A percentile compares a stretch with the other conserved stretches of the same genome.
Evolutionary conservation across 2,113 vertebrate species (phyloP).

Genomic region (Podiceps cristatus): DNA sequence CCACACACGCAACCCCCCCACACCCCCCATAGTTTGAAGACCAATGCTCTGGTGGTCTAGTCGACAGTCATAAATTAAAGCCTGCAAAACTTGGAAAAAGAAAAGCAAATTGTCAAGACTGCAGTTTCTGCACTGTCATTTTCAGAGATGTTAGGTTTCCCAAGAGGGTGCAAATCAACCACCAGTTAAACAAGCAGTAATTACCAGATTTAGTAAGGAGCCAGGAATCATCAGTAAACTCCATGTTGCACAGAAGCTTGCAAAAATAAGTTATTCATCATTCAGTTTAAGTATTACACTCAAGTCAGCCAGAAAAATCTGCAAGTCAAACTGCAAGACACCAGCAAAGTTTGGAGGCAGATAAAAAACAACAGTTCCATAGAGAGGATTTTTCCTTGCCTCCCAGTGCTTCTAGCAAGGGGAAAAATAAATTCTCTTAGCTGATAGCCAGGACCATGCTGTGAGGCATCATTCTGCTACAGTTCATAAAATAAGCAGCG

Average conservation of each 20-base stretch:
- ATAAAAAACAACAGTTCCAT: not conserved
- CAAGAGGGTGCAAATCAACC: slow-evolving; percentile 3
- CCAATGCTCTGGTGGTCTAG: not conserved
- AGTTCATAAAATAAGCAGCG: not conserved
- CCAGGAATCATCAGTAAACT: not conserved
- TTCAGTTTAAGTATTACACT: not conserved
- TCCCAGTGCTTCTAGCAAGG: not conserved
- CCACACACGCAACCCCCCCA: not conserved
- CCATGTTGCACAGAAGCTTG: not conserved
- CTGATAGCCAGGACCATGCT: slow-evolving; percentile 29
- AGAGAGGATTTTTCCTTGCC: not conserved
- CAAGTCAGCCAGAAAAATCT: slow-evolving; percentile 12
- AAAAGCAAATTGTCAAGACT: not conserved
- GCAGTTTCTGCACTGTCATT: not conserved
- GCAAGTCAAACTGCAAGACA: slow-evolving; percentile 21
- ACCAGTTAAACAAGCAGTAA: slow-evolving; percentile 26
- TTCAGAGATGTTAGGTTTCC: not conserved
- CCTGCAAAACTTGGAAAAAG: not conserved
- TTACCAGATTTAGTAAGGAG: not conserved
- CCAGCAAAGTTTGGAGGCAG: not conserved
- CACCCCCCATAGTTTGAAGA: not conserved
- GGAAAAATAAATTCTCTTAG: not conserved
- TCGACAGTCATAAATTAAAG: not conserved
- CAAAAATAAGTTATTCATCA: not conserved
- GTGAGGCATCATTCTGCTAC: not conserved